These are phyloP conservation scores for Heliocidaris tuberculata DNA, from an alignment of 35 echinoderm and acorn worm genomes.

Conservation along the genomic window DNA sequence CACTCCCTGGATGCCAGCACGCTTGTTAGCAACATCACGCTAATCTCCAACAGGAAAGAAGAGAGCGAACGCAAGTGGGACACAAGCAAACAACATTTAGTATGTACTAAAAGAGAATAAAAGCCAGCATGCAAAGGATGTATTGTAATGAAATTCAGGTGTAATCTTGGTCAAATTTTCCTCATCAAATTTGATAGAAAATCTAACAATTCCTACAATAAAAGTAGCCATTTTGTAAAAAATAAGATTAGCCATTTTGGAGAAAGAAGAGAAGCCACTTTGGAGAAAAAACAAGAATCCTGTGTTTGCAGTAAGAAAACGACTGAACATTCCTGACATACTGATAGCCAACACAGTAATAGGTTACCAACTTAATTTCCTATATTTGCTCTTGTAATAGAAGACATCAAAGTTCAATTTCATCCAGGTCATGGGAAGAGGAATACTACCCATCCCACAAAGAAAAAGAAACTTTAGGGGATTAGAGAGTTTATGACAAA, in stretches of 20 bases:
- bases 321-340: too few species aligned
- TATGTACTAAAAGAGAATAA: not conserved
- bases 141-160: not conserved
- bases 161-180: not conserved
- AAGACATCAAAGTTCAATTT: too few species aligned
- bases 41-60: not conserved
- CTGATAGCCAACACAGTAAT: too few species aligned
- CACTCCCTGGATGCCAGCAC: slow-evolving; percentile 1
- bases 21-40: slow-evolving; percentile 41
- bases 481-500: too few species aligned
- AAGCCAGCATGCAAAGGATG: not conserved
- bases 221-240: not conserved
- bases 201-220: not conserved
- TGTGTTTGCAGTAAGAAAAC: too few species aligned
- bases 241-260: not conserved
- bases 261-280: too few species aligned
- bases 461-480: too few species aligned
- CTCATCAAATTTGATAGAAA: not conserved
- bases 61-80: not conserved
- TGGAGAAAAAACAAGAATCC: too few species aligned
- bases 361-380: too few species aligned
- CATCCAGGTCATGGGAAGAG: too few species aligned
- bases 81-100: not conserved
- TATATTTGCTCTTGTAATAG: too few species aligned
- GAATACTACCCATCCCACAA: too few species aligned